Conservation (phyloP, 2,888 invertebrate species). For the Halictus ligatus region DNA sequence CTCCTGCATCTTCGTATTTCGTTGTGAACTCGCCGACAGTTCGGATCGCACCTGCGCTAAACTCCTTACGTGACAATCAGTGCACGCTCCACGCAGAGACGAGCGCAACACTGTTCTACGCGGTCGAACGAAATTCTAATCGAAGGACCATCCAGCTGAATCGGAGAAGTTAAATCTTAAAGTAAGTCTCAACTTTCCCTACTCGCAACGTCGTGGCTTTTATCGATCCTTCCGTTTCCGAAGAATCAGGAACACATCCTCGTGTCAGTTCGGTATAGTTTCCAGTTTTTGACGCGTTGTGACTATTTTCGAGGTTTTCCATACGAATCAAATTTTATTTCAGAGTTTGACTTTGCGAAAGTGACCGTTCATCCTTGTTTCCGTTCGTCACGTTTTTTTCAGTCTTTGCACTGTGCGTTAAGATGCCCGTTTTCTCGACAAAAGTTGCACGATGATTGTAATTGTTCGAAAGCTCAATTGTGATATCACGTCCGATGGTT, state of each 20-base stretch:
- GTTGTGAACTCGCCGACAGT: conserved; percentile 79
- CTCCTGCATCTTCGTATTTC: conserved; percentile 82
- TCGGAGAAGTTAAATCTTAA: background rate
- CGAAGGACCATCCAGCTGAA: background rate
- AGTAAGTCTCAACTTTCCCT: background rate
- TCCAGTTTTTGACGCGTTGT: background rate
- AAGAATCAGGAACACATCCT: background rate
- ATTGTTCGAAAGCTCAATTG: no score
- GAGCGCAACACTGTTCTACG: background rate
- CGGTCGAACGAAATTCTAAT: background rate
- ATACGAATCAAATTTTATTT: no score
- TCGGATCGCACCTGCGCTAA: conserved; percentile 59
- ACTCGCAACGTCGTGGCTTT: background rate
- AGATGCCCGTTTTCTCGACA: no score
- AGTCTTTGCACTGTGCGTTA: no score
- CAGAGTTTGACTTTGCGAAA: no score
- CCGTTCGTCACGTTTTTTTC: no score
- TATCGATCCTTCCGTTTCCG: background rate
- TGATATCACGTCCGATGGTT: no score
- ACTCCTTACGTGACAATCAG: background rate
- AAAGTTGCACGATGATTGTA: no score
- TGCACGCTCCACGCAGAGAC: background rate
- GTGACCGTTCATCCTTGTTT: no score
- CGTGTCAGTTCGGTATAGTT: background rate
- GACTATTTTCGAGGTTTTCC: background rate